Evolutionary conservation across 2,888 invertebrate genomes (phyloP), one percentile per base, ranked within the genome.

Genomic region (Toxonevra muliebris): DNA sequence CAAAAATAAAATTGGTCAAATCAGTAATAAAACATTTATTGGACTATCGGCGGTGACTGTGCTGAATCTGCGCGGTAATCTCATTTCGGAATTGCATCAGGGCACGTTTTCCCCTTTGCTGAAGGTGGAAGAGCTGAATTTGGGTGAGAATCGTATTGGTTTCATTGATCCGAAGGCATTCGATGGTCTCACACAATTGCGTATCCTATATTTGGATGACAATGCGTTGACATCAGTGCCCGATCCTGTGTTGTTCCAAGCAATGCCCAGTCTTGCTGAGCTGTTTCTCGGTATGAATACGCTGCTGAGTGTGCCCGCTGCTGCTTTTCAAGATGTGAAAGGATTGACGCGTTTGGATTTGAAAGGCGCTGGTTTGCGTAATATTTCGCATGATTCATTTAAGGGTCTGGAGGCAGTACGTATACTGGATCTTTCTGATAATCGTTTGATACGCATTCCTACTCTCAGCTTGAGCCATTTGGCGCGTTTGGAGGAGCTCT

Each of bases 231-330:
- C 89, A 74, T 87, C 90, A 1, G 91, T 95, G 62, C 95, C 95
- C 11, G 93, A 93, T 57, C 86, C 89, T 10, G 91, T 93, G 1
- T 77, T 83, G 52, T 90, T 94, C 78, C 88, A 90, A 50, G 88
- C 92, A 13, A 86, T 95, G 77, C 91, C 91, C 62, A 91, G 91
- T 76, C 87, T 95, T 66, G 95, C 94, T 4, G 95, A 95, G 82
- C 86, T 95, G 40, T 94, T 93, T 79, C 90, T 95, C 13, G 95
- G 95, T n/a, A 88, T 93, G 78, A 95, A 95, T 83, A 91, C 91
- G 0, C 92, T 95, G 83, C 88, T 91, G 1, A 87, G 87, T 61
- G 86, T 95, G 54, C 91, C 91, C 7, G 91, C 93, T 74, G 92
- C 92, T 74, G 91, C 93, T 15, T 95, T 95, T 84, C 90, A 90